Conservation (phyloP, 2,797 vertebrate genomes). For the Ambastaia sidthimunki region DNA sequence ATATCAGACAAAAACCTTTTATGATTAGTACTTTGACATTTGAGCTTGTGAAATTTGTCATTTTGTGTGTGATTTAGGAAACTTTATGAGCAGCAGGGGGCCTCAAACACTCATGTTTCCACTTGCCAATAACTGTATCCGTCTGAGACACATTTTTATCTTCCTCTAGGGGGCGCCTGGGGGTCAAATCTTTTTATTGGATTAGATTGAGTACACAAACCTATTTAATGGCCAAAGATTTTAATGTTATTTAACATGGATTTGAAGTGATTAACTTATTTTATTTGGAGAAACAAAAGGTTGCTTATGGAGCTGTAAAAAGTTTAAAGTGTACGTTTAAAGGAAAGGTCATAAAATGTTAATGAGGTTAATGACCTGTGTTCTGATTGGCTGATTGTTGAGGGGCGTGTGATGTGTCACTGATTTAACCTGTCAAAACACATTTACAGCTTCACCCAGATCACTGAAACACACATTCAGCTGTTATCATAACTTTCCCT, state of each 20-base stretch:
- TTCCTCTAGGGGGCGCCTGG: neutral
- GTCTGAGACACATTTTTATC: neutral
- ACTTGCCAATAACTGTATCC: neutral
- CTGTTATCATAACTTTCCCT: neutral
- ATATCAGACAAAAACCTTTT: no score
- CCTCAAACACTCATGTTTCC: neutral
- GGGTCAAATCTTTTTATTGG: neutral
- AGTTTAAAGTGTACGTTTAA: neutral
- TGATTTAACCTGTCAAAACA: constrained; percentile 6
- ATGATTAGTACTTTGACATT: no score
- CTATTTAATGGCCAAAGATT: no score
- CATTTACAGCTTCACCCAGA: neutral
- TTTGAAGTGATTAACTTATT: no score
- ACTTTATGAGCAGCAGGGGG: constrained; percentile 25
- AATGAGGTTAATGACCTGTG: neutral
- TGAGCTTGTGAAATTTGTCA: no score
- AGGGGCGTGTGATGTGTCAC: neutral
- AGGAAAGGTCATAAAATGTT: neutral
- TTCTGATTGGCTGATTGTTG: neutral
- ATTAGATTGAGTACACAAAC: neutral
- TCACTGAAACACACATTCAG: no score
- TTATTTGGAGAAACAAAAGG: no score
- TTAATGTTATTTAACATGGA: no score
- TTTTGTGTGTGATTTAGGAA: neutral
- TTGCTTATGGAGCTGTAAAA: no score